Evolutionary conservation across 2,113 vertebrate genomes (phyloP), one percentile per base, ranked within the genome.

Genomic region (Poeciliopsis retropinna): DNA sequence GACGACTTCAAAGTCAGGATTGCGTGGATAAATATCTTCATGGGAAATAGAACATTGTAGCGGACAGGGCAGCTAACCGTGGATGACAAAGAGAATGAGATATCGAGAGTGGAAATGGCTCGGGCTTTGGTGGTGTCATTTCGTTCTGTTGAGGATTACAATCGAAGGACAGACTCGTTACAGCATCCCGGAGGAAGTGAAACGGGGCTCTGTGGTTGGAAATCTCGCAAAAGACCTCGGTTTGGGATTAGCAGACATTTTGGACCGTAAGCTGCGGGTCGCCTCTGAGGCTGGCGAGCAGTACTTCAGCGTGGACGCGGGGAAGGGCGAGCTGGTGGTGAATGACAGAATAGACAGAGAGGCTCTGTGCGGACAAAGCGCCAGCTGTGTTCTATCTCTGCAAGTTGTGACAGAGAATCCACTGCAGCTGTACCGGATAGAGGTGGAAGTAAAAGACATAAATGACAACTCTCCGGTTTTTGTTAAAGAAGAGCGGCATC

Each of bases 271-370:
- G 37, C 71, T 95, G 65, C 92, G 92, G 34, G 87, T 96, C 72
- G 91, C 92, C 39, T 92, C 94, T n/a, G 93, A 95, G 54, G 74
- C 89, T 19, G 91, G 81, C 30, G 89, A 93, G 83, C 86, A 77
- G 80, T 94, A 94, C 90, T 95, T 96, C 85, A 92, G 86, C 0
- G 88, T 96, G 80, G 90, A 94, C 80, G 60, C 89, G 78, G 93
- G 72, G 0, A 94, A 92, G 0, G 96, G 96, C 2, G 90, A 92
- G 78, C 85, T 96, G 82, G 76, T 95, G 37, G 92, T 96, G 15
- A 91, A 90, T 64, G 91, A 94, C 63, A 92, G 92, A 76, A 94
- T 95, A 87, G 96, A 97, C 89, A 94, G 95, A 68, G 96, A 97
- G 78, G 75, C 81, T 9, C 79, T 96, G 62, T 96, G 96, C 22